phyloP scores from a whole-genome alignment of 2,113 vertebrate genomes.

The Peromyscus maniculatus region DNA sequence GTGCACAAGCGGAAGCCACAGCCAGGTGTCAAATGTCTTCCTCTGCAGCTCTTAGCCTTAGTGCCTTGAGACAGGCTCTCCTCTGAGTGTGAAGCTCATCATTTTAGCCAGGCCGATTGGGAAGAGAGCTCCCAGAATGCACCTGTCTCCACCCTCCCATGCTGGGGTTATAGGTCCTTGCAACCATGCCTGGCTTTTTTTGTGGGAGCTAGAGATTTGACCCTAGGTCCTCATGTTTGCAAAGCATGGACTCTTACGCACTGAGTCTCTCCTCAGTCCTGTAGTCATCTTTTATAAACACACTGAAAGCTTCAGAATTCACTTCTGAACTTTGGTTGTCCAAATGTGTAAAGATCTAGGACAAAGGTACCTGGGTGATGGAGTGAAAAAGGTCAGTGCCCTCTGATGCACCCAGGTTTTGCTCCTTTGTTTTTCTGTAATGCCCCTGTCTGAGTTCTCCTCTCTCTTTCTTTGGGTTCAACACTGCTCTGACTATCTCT shows the following conservation, averaged over 20 bases:
- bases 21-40: not conserved
- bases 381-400: not conserved
- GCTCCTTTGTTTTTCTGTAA: not conserved
- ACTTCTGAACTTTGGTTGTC: not conserved
- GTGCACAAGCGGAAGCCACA: not conserved
- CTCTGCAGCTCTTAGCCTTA: not conserved
- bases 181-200: not conserved
- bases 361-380: not conserved
- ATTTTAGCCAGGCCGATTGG: too few species aligned
- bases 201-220: too few species aligned
- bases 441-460: not conserved
- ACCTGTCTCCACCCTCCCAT: not conserved
- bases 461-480: not conserved
- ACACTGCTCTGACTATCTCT: not conserved
- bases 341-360: not conserved
- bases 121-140: not conserved
- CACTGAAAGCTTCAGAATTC: not conserved
- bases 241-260: too few species aligned
- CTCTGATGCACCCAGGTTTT: not conserved
- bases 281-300: not conserved
- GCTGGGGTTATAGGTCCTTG: not conserved
- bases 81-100: not conserved
- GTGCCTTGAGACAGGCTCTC: not conserved
- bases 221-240: not conserved
- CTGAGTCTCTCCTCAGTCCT: not conserved